Evolutionary conservation across 2,797 vertebrate genomes (phyloP), one percentile per base, ranked within the genome.

Genomic region (Zalophus californianus): DNA sequence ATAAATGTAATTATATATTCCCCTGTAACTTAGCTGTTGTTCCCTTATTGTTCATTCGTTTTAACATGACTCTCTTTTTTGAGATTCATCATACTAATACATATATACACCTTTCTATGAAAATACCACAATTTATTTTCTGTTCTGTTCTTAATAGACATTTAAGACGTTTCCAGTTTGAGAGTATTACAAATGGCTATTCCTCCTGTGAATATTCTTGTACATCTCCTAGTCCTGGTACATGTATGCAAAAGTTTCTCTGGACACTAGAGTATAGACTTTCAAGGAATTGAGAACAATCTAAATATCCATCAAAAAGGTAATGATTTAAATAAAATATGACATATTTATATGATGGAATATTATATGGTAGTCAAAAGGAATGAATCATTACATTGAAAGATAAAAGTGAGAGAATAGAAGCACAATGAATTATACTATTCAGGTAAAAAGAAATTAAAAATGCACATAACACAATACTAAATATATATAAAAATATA

Each of bases 401-500:
- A 75, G 29, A 56, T 58, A 56, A 90, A 35, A 83, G 48, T 72
- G 18, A 66, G 35, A 64, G 14, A 75, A 94, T 62, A 41, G 56
- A 90, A 27, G 29, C 68, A 38, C 25, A 75, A 89, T 48, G 8
- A 77, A 56, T 94, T 23, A 8, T 29, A 84, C 13, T 58, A 32
- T 64, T 89, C 54, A 73, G 70, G 70, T 68, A 56, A 78, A 93
- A 83, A 66, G 44, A 44, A 68, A 82, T n/a, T 48, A 32, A 73
- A 27, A 58, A 89, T 60, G 58, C 10, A 90, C 3, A 29, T 48
- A 68, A 35, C 32, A 83, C 54, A 73, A 62, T 89, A 89, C 4
- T 83, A 66, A 90, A 38, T 58, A 77, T 77, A 85, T 84, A 11
- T 85, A 94, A 72, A 88, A 88, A 60, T n/a, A 72, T 27, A 41